Evolutionary conservation across 30 jellyfish, hydroid and myxozoan species (phyloP).

Genomic region (Rhopilema esculentum): DNA sequence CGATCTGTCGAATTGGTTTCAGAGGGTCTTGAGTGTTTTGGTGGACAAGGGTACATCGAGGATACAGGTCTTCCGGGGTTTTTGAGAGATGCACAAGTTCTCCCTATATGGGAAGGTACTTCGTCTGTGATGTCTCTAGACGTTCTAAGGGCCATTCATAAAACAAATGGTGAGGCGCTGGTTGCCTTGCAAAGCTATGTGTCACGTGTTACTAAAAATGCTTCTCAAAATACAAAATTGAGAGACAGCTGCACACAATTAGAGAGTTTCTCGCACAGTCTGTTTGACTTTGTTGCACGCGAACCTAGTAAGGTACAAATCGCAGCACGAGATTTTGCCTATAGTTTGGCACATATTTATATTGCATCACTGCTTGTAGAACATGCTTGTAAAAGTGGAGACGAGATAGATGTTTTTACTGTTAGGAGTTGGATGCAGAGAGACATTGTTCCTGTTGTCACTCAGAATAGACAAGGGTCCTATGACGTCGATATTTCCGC

Average conservation of each 20-base stretch:
- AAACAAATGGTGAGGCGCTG: constrained; percentile 81
- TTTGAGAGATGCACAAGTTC: constrained; percentile 94
- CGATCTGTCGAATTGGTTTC: constrained; percentile 85
- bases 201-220: background rate
- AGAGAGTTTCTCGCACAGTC: constrained; percentile 17
- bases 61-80: constrained; percentile 96
- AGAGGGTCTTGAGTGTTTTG: constrained; percentile 93
- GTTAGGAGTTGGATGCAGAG: constrained; percentile 58
- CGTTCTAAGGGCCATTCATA: constrained; percentile 82
- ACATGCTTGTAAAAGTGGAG: constrained; percentile 31
- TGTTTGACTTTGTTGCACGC: constrained; percentile 31
- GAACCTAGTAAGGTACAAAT: constrained; percentile 20
- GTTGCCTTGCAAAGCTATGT: constrained; percentile 52
- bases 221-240: constrained; percentile 8
- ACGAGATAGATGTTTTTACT: constrained; percentile 26
- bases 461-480: constrained; percentile 32
- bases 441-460: constrained; percentile 56
- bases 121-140: constrained; percentile 83
- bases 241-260: constrained; percentile 33
- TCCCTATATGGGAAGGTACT: constrained; percentile 96
- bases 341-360: constrained; percentile 80
- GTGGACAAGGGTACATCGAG: constrained; percentile 98
- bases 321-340: constrained; percentile 91
- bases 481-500: constrained; percentile 10
- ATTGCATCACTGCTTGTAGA: constrained; percentile 68